Evolutionary conservation across 1,140 invertebrate species (phyloP).

Genomic region (Lerema accius): DNA sequence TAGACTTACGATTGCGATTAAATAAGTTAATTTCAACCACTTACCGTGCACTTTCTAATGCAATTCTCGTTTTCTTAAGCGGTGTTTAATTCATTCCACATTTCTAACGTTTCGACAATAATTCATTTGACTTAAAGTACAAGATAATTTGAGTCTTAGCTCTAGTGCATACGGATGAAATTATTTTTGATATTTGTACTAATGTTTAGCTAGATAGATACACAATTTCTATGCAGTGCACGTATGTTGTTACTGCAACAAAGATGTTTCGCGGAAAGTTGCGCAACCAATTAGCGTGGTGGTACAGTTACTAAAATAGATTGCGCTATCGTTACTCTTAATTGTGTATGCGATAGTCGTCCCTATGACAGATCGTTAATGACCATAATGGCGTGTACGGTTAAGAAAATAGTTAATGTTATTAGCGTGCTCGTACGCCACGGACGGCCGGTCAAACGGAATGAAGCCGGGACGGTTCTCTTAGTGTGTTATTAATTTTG

Average conservation of each 20-base stretch:
- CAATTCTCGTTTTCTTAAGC: slow-evolving; percentile 50
- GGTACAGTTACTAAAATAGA: slow-evolving; percentile 44
- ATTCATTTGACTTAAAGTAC: slow-evolving; percentile 33
- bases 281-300: slow-evolving; percentile 69
- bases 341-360: slow-evolving; percentile 38
- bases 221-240: slow-evolving; percentile 43
- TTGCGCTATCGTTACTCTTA: slow-evolving; percentile 35
- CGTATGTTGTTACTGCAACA: slow-evolving; percentile 56
- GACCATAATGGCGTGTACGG: slow-evolving; percentile 33
- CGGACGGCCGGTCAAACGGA: slow-evolving; percentile 63
- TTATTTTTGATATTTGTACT: slow-evolving; percentile 33
- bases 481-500: slow-evolving; percentile 53
- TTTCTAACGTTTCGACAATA: slow-evolving; percentile 44
- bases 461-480: slow-evolving; percentile 61
- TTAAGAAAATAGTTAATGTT: slow-evolving; percentile 22
- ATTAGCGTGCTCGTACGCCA: slow-evolving; percentile 50
- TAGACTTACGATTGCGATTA: slow-evolving; percentile 14
- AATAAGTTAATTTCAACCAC: slow-evolving; percentile 27
- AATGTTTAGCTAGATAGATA: slow-evolving; percentile 3
- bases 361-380: slow-evolving; percentile 40
- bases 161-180: slow-evolving; percentile 39
- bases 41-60: slow-evolving; percentile 47
- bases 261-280: slow-evolving; percentile 65
- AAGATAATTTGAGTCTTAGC: slow-evolving; percentile 40
- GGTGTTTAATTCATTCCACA: slow-evolving; percentile 54